Conservation (phyloP, 1,140 invertebrate species). For the Lasaia peninsularis region DNA sequence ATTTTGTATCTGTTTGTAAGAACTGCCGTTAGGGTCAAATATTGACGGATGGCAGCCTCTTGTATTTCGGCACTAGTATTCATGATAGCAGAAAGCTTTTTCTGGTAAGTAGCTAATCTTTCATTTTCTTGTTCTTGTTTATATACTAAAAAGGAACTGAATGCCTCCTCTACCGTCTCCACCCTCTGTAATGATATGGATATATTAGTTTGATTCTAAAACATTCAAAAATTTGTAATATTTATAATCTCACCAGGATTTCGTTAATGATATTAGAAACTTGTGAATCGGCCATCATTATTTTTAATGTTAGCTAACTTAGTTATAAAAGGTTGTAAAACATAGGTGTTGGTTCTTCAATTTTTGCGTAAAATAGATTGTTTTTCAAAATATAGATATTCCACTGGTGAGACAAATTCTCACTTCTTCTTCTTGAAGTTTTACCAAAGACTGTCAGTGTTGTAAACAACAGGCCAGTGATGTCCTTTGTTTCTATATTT, state of each 20-base stretch:
- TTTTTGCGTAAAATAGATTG: too few relatives aligned
- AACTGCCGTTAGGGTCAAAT: constrained; percentile 82
- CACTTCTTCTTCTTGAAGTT: too few relatives aligned
- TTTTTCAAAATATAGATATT: too few relatives aligned
- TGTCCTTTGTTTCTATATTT: too few relatives aligned
- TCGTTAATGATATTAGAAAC: constrained; percentile 81
- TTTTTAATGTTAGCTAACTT: constrained; percentile 13
- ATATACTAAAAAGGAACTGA: constrained; percentile 89
- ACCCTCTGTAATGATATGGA: constrained; percentile 79
- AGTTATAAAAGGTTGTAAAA: too few relatives aligned
- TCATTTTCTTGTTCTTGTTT: constrained; percentile 82
- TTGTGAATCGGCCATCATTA: constrained; percentile 77
- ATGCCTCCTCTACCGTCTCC: constrained; percentile 91
- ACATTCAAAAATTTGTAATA: constrained; percentile 8
- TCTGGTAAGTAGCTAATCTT: constrained; percentile 81
- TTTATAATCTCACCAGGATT: constrained; percentile 78
- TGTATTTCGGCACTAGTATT: constrained; percentile 81
- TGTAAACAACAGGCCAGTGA: too few relatives aligned
- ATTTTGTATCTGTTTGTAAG: constrained; percentile 84
- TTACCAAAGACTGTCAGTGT: too few relatives aligned
- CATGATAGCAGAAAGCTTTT: constrained; percentile 78
- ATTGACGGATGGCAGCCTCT: constrained; percentile 84
- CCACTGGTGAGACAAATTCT: too few relatives aligned
- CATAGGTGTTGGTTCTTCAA: too few relatives aligned
- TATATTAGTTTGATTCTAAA: background rate